Base-by-base conservation (phyloP, 1,140 invertebrate species). In the Lepeophtheirus salmonis region DNA sequence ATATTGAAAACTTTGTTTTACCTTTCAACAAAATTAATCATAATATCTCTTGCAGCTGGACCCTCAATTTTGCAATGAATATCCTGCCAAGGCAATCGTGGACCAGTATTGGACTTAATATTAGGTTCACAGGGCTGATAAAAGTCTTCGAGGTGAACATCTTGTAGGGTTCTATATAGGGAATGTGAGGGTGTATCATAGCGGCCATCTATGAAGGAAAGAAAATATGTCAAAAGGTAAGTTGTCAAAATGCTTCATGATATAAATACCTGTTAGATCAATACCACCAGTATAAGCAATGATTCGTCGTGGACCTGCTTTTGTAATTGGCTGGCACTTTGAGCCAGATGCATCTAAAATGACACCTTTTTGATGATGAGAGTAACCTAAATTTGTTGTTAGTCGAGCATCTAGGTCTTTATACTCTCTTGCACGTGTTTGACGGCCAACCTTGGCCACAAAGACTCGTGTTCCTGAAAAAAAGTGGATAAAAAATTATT, bases 11-110 rank as follows among this genome's bases (percentile, higher is more conserved):
- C n/a, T n/a, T n/a, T n/a, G 1, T 17, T 22, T 17, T 54, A 66
- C 1, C 65, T 54, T 48, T 66, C 65, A 2, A 63, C 62, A 61
- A 66, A 66, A 58, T 65, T 66, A 12, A 25, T 25, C 16, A 62
- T 53, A 2, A 66, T 24, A 48, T 66, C 65, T 21, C 51, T 18
- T 13, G 63, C 65, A 22, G 61, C 63, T 49, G 52, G 62, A 6
- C 65, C 65, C 23, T 64, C 64, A n/a, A 66, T 56, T 54, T 54
- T 54, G 24, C 63, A 58, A 20, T 66, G 65, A 30, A 66, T 66
- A 50, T 66, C 65, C 50, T 66, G 64, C 65, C 65, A 66, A 12
- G 65, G 65, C 30, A 65, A 60, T 20, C 65, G 64, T 10, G 65
- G 65, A 20, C 65, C 65, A 56, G 50, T 54, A 4, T 62, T 58